A percentile compares a stretch with the other conserved stretches of the same genome.
Conservation (phyloP, 2,888 invertebrate genomes). For the Lasioglossum vierecki region DNA sequence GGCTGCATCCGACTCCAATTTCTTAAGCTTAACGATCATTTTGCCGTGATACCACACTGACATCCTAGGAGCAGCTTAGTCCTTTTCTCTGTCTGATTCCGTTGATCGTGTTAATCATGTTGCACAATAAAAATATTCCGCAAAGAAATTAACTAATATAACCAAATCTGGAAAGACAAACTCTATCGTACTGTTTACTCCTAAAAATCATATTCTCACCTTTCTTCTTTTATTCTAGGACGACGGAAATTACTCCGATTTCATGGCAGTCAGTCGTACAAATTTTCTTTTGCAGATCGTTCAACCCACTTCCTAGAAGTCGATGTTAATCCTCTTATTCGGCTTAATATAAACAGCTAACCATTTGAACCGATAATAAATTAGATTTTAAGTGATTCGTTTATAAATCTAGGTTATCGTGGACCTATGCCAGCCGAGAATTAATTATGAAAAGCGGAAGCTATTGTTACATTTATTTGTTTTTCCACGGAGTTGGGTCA, state of each 20-base stretch:
- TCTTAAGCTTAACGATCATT: conserved; percentile 9
- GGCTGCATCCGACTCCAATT: not conserved
- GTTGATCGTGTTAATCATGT: not conserved
- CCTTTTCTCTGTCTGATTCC: not conserved
- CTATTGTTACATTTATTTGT: not conserved
- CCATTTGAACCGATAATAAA: not conserved
- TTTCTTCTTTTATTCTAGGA: too few species aligned
- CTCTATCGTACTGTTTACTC: too few species aligned
- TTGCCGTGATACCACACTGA: not conserved
- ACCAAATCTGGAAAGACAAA: not conserved
- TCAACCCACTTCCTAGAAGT: not conserved
- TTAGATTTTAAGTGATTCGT: not conserved
- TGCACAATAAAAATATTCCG: not conserved
- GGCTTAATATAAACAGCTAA: not conserved
- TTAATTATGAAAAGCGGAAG: not conserved
- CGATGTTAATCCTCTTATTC: not conserved
- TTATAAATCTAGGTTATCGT: not conserved
- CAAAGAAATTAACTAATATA: not conserved
- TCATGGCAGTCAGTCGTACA: too few species aligned
- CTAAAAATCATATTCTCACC: too few species aligned
- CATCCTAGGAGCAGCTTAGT: not conserved
- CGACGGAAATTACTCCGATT: too few species aligned
- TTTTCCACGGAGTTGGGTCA: not conserved
- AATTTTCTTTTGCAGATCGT: not conserved
- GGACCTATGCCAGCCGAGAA: not conserved